Conservation (phyloP, 2,113 vertebrate genomes). For the Propithecus coquereli region DNA sequence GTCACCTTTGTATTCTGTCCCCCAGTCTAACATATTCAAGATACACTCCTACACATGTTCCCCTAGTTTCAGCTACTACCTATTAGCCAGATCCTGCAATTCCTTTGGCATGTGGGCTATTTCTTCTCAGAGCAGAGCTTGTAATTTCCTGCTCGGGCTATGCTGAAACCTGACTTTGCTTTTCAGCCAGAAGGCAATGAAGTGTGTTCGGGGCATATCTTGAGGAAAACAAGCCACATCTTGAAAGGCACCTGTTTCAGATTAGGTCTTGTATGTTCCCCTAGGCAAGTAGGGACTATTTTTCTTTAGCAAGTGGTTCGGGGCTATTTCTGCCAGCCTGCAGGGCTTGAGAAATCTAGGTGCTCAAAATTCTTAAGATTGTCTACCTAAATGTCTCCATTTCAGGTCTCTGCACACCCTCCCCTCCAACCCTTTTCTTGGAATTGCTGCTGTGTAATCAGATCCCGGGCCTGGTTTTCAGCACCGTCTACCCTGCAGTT, state of each 20-base stretch:
- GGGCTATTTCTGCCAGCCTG: constrained; percentile 26
- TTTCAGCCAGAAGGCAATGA: constrained; percentile 54
- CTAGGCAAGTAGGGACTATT: neutral
- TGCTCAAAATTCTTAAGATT: constrained; percentile 25
- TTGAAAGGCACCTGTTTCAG: constrained; percentile 62
- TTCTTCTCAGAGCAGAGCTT: constrained; percentile 48
- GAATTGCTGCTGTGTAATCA: neutral
- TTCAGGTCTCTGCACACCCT: neutral
- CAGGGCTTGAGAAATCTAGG: constrained; percentile 11
- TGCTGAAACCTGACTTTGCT: constrained; percentile 60
- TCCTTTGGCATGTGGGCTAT: constrained; percentile 20
- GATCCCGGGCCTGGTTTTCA: neutral
- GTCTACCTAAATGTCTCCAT: neutral
- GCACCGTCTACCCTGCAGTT: neutral
- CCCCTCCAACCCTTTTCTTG: neutral
- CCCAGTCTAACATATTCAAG: neutral
- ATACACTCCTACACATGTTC: neutral
- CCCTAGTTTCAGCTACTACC: neutral
- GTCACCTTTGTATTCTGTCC: neutral
- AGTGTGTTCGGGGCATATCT: constrained; percentile 20
- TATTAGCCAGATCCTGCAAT: neutral
- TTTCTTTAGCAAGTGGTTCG: constrained; percentile 22
- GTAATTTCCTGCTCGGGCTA: constrained; percentile 48
- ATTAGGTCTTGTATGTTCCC: neutral
- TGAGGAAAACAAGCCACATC: constrained; percentile 59